Evolutionary conservation across 1,140 invertebrate genomes (phyloP), one percentile per base, ranked within the genome.

Genomic region (Ephestia elutella): DNA sequence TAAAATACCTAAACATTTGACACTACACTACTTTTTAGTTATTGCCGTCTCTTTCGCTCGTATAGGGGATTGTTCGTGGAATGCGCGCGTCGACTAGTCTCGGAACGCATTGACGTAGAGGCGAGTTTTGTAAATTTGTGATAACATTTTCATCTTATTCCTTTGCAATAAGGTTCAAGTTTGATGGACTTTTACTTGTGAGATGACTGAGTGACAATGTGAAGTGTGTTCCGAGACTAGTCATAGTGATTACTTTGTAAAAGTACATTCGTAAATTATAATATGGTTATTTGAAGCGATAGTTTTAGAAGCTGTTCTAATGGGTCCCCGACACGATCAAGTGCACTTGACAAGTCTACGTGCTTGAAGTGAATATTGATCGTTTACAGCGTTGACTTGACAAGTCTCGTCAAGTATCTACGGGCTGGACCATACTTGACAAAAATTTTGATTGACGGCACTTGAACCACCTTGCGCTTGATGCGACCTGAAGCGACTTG

Each of bases 1-100:
- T 86, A 86, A 84, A 86, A 86, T 87, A 87, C 85, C 85, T 87
- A 87, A 87, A 87, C 81, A 87, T 87, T 87, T 87, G 82, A 87
- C 80, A 86, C 80, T n/a, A 15, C 15, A 44, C 75, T 81, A 85
- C 80, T 86, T 87, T 87, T 87, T 86, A 82, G 70, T 72, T 86
- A 71, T 66, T 63, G 66, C 78, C 65, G 54, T 87, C 85, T 82
- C 79, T 70, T 69, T 87, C 77, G 66, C 78, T 79, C 83, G 56
- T 74, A 71, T 65, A 66, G 75, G 73, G 75, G 71, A 87, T 82
- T 85, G 80, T 83, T 79, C 78, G 63, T 73, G 83, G 85, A 87
- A 87, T 86, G 85, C 82, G 85, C 81, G 82, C 85, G 82, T 85
- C 82, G 82, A 68, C 75, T 77, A 87, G 82, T 85, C 85, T 87